Conservation (phyloP, 2,888 invertebrate species). For the Muschampia plurimacula region DNA sequence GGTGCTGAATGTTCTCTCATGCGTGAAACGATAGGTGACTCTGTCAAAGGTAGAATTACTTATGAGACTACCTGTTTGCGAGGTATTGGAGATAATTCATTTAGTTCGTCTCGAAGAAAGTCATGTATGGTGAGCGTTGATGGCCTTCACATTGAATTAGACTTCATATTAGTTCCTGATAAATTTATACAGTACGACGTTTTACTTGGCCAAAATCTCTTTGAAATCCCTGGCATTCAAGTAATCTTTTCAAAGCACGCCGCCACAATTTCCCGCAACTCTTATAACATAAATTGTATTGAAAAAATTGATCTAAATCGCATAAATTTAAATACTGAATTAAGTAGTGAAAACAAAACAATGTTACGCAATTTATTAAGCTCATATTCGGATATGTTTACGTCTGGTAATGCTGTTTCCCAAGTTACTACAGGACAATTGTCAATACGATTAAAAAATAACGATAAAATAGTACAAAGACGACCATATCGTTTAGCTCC, state of each 20-base stretch:
- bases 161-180: not conserved
- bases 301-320: not conserved
- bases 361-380: not conserved
- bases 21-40: not conserved
- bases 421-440: not conserved
- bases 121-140: not conserved
- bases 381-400: not conserved
- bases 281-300: not conserved
- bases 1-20: not conserved
- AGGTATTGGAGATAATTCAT: not conserved
- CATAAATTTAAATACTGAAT: not conserved
- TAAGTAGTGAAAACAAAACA: not conserved
- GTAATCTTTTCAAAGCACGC: not conserved
- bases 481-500: not conserved
- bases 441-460: not conserved
- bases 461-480: not conserved
- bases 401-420: not conserved
- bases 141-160: not conserved
- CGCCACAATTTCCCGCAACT: not conserved
- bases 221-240: not conserved
- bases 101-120: not conserved
- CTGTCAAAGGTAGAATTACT: not conserved
- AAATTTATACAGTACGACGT: not conserved
- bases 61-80: not conserved
- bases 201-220: not conserved